A percentile compares a stretch with the other conserved stretches of the same genome.
These are phyloP conservation scores for Teleiodes luculella DNA, from an alignment of 2,888 invertebrate species.

Conservation along the genomic window DNA sequence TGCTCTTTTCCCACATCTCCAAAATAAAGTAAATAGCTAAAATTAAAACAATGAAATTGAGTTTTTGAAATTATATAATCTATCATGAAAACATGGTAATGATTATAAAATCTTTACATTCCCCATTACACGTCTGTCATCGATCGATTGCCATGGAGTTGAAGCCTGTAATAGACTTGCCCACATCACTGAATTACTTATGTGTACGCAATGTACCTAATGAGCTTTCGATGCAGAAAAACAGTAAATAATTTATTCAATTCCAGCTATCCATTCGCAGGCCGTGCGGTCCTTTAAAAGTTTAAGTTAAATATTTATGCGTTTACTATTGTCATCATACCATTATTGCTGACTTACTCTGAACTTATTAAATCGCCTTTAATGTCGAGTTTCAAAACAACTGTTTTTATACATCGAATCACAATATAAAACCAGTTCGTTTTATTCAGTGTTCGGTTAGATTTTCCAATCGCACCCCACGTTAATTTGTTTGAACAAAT, in stretches of 20 bases:
- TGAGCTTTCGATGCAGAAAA: not conserved
- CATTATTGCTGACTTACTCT: too few relatives aligned
- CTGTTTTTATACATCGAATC: not conserved
- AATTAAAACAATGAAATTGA: too few relatives aligned
- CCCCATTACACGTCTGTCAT: conserved; percentile 8
- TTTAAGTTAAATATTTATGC: too few relatives aligned
- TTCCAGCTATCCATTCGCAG: not conserved
- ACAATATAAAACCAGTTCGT: conserved; percentile 50
- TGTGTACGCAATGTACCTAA: not conserved
- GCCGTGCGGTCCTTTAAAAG: not conserved
- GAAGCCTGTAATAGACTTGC: not conserved
- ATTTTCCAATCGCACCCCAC: conserved; percentile 64
- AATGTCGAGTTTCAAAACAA: not conserved
- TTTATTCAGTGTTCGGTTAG: conserved; percentile 52
- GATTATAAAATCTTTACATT: too few relatives aligned
- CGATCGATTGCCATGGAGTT: not conserved
- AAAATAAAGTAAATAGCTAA: too few relatives aligned
- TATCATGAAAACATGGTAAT: too few relatives aligned
- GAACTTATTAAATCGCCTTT: too few relatives aligned
- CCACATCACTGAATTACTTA: not conserved
- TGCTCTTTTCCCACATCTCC: too few relatives aligned
- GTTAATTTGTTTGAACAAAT: conserved; percentile 69
- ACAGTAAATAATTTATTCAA: not conserved
- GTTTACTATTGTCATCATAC: too few relatives aligned
- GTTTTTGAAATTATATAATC: too few relatives aligned